These are phyloP conservation scores for Dryobota labecula DNA, from an alignment of 2,888 invertebrate species.

Conservation along the genomic window DNA sequence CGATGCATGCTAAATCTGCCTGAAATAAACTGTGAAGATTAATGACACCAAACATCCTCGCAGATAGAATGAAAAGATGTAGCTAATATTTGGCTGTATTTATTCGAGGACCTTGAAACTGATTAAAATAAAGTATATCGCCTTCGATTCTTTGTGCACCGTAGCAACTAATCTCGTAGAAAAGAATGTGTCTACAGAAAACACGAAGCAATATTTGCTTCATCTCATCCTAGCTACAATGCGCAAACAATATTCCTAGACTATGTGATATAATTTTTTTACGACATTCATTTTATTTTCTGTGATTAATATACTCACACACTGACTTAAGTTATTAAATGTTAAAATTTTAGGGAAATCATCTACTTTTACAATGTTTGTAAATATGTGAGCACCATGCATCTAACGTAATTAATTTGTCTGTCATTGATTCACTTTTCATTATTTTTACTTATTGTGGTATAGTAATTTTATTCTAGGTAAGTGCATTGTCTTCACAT, in stretches of 20 bases:
- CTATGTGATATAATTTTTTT: too few relatives aligned
- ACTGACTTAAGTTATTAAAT: too few relatives aligned
- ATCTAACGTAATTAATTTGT: too few relatives aligned
- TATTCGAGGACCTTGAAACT: slow-evolving; percentile 12
- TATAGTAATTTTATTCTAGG: too few relatives aligned
- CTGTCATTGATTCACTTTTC: too few relatives aligned
- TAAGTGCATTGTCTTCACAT: too few relatives aligned
- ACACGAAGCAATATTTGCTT: slow-evolving; percentile 12
- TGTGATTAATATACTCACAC: too few relatives aligned
- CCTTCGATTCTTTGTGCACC: not conserved
- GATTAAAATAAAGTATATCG: not conserved
- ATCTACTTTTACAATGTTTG: too few relatives aligned
- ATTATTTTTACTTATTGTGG: too few relatives aligned
- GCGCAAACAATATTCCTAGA: not conserved
- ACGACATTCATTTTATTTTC: too few relatives aligned
- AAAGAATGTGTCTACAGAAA: not conserved
- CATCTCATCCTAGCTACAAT: not conserved
- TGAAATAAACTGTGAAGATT: slow-evolving; percentile 42
- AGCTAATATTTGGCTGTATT: slow-evolving; percentile 1
- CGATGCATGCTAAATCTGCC: slow-evolving; percentile 25
- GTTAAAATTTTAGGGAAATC: too few relatives aligned
- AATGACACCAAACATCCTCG: slow-evolving; percentile 30
- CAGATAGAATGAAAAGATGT: not conserved
- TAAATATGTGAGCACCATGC: too few relatives aligned
- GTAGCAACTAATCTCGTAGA: not conserved